These are phyloP conservation scores for Patiria pectinifera DNA, from an alignment of 53 echinoderm and acorn worm species.

Conservation along the genomic window DNA sequence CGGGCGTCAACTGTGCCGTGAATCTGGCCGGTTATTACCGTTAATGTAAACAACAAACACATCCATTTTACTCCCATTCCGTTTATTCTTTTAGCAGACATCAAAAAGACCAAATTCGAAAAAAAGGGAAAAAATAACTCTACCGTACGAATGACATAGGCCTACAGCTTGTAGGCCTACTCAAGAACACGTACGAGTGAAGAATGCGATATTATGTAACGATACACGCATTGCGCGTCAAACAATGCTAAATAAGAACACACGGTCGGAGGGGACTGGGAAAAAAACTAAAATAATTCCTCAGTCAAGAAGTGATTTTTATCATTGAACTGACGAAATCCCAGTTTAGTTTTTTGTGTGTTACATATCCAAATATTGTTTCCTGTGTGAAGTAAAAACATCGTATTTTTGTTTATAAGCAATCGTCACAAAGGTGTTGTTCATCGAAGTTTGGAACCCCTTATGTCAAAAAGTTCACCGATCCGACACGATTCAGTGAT, in stretches of 20 bases:
- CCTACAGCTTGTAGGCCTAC: neutral
- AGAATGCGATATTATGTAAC: neutral
- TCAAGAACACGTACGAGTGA: neutral
- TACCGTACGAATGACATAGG: neutral
- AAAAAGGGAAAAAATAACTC: neutral
- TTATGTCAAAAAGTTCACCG: no score
- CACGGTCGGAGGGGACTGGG: no score
- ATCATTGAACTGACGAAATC: no score
- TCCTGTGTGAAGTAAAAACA: neutral
- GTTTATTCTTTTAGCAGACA: neutral
- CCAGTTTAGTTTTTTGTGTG: no score
- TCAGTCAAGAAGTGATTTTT: no score
- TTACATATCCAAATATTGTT: neutral
- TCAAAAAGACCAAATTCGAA: neutral
- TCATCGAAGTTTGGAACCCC: no score
- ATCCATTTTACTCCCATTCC: neutral
- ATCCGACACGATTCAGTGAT: no score
- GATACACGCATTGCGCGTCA: neutral
- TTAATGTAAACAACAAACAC: neutral
- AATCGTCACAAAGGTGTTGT: no score
- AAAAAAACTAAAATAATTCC: no score
- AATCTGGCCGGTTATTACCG: neutral
- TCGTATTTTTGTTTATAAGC: no score
- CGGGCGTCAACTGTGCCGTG: neutral
- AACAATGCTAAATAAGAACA: neutral